These are phyloP conservation scores for Neomorphus geoffroyi DNA, from an alignment of 2,797 vertebrate genomes.

Conservation along the genomic window DNA sequence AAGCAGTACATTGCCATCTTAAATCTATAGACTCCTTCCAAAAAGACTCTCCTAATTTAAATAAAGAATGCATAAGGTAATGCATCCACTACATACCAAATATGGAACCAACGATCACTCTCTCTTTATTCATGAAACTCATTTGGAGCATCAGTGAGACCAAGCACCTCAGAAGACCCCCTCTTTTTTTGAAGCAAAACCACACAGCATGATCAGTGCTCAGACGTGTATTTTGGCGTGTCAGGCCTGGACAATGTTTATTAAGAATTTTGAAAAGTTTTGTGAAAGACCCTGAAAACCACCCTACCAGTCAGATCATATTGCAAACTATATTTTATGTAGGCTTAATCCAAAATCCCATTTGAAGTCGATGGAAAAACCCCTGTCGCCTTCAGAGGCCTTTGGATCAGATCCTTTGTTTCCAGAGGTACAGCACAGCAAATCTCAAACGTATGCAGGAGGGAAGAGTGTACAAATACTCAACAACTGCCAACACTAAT, in stretches of 20 bases:
- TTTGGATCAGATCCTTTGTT: conserved; percentile 53
- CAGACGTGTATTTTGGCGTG: neutral
- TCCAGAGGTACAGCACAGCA: neutral
- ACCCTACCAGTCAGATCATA: neutral
- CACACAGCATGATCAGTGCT: neutral
- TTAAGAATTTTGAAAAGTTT: conserved; percentile 15
- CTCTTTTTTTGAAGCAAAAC: neutral
- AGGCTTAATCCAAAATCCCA: conserved; percentile 1
- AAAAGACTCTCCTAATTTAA: conserved; percentile 21
- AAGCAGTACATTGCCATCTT: neutral
- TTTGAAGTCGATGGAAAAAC: neutral
- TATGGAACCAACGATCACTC: neutral
- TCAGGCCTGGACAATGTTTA: neutral
- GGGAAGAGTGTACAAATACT: neutral
- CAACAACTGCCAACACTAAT: neutral
- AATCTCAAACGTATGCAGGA: neutral
- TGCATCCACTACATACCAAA: neutral
- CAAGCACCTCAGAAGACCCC: neutral
- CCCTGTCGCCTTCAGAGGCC: neutral
- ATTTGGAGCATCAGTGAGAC: neutral
- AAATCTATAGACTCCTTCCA: neutral
- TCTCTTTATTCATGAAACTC: neutral
- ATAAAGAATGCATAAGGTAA: conserved; percentile 25
- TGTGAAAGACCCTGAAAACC: neutral
- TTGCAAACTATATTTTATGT: neutral